These are phyloP conservation scores for Spea bombifrons DNA, from an alignment of 2,113 vertebrate species.

Conservation along the genomic window DNA sequence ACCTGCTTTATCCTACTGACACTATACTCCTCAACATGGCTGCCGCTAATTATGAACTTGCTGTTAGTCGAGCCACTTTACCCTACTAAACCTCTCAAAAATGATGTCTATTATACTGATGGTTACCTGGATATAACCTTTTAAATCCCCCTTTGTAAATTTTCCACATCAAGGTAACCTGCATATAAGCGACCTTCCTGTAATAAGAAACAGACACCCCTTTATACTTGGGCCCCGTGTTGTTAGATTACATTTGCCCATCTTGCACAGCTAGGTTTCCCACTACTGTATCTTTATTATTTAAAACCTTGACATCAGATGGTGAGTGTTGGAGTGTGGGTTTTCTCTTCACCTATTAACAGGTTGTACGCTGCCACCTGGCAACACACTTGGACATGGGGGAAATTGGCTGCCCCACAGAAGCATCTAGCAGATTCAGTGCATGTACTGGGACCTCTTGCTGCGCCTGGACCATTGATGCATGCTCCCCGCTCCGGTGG, in stretches of 20 bases:
- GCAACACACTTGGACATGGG: constrained; percentile 54
- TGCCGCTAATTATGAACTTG: not conserved
- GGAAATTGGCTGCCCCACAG: constrained; percentile 73
- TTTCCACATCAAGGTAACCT: not conserved
- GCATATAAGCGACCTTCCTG: constrained; percentile 65
- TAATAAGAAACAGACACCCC: constrained; percentile 98
- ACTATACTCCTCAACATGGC: not conserved
- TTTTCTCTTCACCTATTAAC: constrained; percentile 74
- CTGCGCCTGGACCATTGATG: constrained; percentile 83
- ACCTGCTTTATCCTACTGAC: not conserved
- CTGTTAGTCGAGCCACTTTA: not conserved
- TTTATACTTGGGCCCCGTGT: constrained; percentile 63
- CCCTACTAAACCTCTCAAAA: not conserved
- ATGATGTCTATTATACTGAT: not conserved
- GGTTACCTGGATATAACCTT: not conserved
- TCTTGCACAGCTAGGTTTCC: not conserved
- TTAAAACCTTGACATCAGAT: constrained; percentile 55
- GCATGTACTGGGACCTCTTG: constrained; percentile 79
- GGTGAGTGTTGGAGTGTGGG: constrained; percentile 76
- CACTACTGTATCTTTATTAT: not conserved
- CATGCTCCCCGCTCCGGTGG: constrained; percentile 85
- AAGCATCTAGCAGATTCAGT: constrained; percentile 80
- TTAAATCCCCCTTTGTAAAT: not conserved
- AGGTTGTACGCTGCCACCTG: constrained; percentile 76
- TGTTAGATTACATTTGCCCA: constrained; percentile 42